Evolutionary conservation across 30 jellyfish, hydroid and myxozoan genomes (phyloP), one percentile per base, ranked within the genome.

Genomic region (Turritopsis rubra): DNA sequence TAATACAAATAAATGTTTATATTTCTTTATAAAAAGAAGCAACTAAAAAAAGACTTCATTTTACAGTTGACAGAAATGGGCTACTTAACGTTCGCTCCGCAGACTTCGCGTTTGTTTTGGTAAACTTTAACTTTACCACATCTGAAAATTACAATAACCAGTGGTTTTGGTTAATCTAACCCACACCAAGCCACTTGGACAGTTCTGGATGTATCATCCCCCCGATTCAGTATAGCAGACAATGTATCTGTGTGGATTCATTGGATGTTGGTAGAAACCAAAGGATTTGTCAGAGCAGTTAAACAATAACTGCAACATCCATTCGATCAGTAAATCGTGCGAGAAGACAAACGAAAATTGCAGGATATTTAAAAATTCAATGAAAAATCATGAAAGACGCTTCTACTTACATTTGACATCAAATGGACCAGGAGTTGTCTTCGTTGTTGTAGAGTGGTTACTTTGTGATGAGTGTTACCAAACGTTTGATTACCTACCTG

Each of bases 121-220:
- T 41, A 13, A 5, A 41, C 77, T n/a, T 68, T n/a, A n/a, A n/a
- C n/a, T n/a, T 68, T 27, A 68, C 77, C 77, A 68, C 77, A 68
- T 27, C 31, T n/a, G 30, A 23, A 8, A 68, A 27, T 68, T 68
- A 68, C 77, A 68, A 68, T 68, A 68, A 68, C 77, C 77, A 7
- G 28, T 68, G 28, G 77, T 27, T 68, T 68, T 27, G 28, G 77
- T 27, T n/a, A 27, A n/a, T 7, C 77, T 23, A 68, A 68, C 77
- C 77, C 77, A 68, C 23, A 68, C 30, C 19, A 68, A 68, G 8
- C 77, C 77, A 68, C 31, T 27, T 68, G 77, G 77, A 27, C 77
- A 68, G 9, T 23, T 68, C 30, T 27, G 77, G 30, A 68, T 27
- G 77, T 68, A 68, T 9, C n/a, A n/a, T n/a, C 77, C 77, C 9